A percentile compares a stretch with the other conserved stretches of the same genome.
Conservation (phyloP, 2,797 vertebrate species). For the Borostomias antarcticus region DNA sequence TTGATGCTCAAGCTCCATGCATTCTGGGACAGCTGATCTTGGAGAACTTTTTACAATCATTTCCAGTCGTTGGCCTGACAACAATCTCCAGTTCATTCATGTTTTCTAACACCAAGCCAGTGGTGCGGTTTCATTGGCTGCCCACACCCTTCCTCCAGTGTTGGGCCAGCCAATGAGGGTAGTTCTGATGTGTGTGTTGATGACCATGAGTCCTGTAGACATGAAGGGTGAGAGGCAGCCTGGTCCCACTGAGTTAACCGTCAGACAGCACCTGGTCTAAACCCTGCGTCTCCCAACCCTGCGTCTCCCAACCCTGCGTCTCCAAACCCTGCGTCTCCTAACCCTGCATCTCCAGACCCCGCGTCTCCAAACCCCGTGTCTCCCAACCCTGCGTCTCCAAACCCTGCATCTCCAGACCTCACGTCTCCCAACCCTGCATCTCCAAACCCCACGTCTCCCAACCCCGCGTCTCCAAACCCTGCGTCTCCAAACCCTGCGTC, state of each 20-base stretch:
- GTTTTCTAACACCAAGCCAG: slow-evolving; percentile 42
- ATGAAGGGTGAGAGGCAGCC: slow-evolving; percentile 29
- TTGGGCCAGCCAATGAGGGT: slow-evolving; percentile 24
- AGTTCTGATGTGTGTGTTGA: slow-evolving; percentile 14
- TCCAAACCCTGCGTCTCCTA: background rate
- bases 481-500: background rate
- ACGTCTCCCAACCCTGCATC: background rate
- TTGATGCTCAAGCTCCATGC: too few relatives aligned
- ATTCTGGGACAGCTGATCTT: too few relatives aligned
- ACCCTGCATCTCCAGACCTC: slow-evolving; percentile 1
- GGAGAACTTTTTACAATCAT: too few relatives aligned
- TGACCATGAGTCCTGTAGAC: slow-evolving; percentile 3
- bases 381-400: background rate
- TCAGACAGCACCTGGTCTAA: slow-evolving; percentile 8
- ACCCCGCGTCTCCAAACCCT: slow-evolving; percentile 22
- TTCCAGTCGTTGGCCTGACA: too few relatives aligned
- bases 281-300: slow-evolving; percentile 15
- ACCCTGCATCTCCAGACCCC: slow-evolving; percentile 1
- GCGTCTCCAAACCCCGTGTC: background rate
- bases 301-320: slow-evolving; percentile 13
- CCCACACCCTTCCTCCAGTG: slow-evolving; percentile 26
- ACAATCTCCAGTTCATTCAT: slow-evolving; percentile 9
- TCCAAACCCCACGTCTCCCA: background rate
- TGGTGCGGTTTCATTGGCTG: slow-evolving; percentile 32
- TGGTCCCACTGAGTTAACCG: slow-evolving; percentile 25